Evolutionary conservation across 2,888 invertebrate genomes (phyloP).

Genomic region (Cantharis lateralis): DNA sequence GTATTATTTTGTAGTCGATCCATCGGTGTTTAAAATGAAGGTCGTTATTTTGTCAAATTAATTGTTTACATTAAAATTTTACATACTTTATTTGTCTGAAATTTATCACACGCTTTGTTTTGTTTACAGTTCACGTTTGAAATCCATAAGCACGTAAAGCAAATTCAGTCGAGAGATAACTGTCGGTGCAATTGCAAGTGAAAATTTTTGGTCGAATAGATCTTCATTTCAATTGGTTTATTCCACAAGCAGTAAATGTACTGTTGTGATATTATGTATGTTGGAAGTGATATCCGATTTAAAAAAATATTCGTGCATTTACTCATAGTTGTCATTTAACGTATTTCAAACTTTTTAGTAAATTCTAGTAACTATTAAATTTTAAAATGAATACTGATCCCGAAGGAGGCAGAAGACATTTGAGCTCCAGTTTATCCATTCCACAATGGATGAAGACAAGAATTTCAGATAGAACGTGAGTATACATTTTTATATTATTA

Average conservation of each 20-base stretch:
- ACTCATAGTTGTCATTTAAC: conserved; percentile 11
- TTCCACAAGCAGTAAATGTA: conserved; percentile 2
- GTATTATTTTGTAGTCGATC: not conserved
- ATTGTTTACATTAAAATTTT: not conserved
- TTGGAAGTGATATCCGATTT: not conserved
- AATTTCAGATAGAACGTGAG: conserved; percentile 61
- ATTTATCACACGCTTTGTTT: not conserved
- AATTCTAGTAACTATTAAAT: not conserved
- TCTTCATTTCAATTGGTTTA: not conserved
- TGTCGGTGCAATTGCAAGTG: not conserved
- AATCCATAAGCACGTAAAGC: not conserved
- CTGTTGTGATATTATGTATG: conserved; percentile 8
- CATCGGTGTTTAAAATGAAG: not conserved
- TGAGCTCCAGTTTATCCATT: conserved; percentile 66
- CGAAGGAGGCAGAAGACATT: conserved; percentile 61
- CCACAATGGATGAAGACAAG: conserved; percentile 78
- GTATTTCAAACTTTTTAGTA: not conserved
- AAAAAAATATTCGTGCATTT: conserved; percentile 5
- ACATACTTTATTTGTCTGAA: not conserved
- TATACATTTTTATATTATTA: no score
- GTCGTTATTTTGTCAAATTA: not conserved
- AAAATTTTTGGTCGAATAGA: not conserved
- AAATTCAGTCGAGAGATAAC: not conserved
- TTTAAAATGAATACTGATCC: conserved; percentile 40
- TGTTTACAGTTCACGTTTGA: not conserved